Evolutionary conservation across 2,888 invertebrate genomes (phyloP), one percentile per base, ranked within the genome.

Genomic region (Spatulosminthurus flaviceps): DNA sequence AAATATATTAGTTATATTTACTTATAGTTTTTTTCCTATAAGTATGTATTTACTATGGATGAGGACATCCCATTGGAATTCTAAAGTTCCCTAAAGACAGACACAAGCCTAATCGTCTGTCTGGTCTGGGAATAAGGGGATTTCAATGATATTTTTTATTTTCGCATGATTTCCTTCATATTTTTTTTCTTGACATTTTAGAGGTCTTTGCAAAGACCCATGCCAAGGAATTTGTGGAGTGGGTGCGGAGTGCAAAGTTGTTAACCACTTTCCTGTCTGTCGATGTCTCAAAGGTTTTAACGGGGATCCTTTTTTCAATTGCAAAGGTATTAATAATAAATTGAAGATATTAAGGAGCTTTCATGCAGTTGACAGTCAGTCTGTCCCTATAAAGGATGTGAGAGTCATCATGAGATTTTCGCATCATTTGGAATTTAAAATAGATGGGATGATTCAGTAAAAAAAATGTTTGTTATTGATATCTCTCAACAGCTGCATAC

Each of bases 281-380:
- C 81, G 85, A 13, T 85, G 85, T 69, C 77, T 85, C 24, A 85
- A 84, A 76, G 85, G 85, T 21, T 85, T 85, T 67, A 85, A 84
- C 75, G 85, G 85, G 41, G 85, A 85, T 79, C 85, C 85, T 9
- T 85, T 85, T 78, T 85, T 85, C 60, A 83, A 83, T 71, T 85
- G 85, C 81, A 84, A 84, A 82, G 83, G 84, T 83, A 77, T 70
- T 11, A 26, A 22, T 61, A 61, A n/a, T 61, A 7, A 41, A 41
- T 13, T 41, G 41, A 41, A 9, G 41, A 9, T n/a, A n/a, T n/a
- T n/a, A n/a, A n/a, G n/a, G n/a, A n/a, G n/a, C n/a, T n/a, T n/a
- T n/a, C n/a, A n/a, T n/a, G n/a, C n/a, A n/a, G n/a, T n/a, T n/a
- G n/a, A n/a, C n/a, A n/a, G n/a, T n/a, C n/a, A n/a, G n/a, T n/a